Percentiles rank a stretch among this genome's conserved stretches.
Conservation (phyloP, 35 echinoderm and acorn worm genomes). For the Holothuria glaberrima region DNA sequence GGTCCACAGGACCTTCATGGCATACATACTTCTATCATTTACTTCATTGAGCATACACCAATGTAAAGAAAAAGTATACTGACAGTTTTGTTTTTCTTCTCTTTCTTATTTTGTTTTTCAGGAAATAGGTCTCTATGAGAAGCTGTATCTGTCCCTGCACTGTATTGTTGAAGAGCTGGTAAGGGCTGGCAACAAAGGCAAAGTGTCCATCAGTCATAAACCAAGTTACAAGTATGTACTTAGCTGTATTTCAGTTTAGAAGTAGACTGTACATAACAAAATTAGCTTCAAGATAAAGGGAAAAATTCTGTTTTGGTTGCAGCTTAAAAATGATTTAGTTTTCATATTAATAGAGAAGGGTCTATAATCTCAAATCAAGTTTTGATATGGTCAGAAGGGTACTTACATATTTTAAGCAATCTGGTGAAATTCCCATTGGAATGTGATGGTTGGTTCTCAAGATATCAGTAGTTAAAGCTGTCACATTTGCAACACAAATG, state of each 20-base stretch:
- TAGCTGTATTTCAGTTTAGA: neutral
- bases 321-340: neutral
- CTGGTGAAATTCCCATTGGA: no score
- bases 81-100: no score
- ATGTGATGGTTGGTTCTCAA: no score
- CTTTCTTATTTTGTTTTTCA: slow-evolving; percentile 16
- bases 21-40: no score
- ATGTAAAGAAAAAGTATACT: neutral
- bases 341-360: neutral
- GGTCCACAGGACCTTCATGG: no score
- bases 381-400: no score
- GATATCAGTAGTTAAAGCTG: no score
- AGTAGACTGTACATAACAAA: neutral
- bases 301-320: neutral
- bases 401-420: no score
- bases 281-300: neutral
- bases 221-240: slow-evolving; percentile 33
- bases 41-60: neutral
- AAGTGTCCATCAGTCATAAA: slow-evolving; percentile 20
- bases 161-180: slow-evolving; percentile 77
- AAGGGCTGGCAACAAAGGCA: slow-evolving; percentile 44
- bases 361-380: no score
- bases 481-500: no score
- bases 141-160: slow-evolving; percentile 86
- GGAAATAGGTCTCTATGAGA: slow-evolving; percentile 91